phyloP scores from a whole-genome alignment of 2,888 invertebrate genomes.

The Diadegma fenestrale region DNA sequence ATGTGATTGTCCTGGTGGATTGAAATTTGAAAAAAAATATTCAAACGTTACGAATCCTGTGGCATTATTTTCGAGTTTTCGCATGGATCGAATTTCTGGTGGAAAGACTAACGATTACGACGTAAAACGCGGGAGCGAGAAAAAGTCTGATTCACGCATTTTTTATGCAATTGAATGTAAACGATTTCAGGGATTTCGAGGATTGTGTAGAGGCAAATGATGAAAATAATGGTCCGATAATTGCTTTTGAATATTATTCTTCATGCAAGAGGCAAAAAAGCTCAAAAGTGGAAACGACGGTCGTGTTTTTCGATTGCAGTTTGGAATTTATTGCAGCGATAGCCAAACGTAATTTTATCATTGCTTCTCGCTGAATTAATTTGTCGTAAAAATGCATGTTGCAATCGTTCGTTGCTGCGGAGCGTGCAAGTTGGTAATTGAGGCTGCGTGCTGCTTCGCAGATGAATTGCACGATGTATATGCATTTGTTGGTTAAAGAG shows the following conservation, averaged over 20 bases:
- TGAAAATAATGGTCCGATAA: background rate
- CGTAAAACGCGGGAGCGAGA: no score
- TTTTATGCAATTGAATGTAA: background rate
- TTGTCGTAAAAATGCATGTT: constrained; percentile 34
- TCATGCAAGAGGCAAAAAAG: background rate
- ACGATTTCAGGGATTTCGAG: background rate
- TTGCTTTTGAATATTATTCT: background rate
- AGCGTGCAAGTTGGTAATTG: background rate
- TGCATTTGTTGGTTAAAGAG: background rate
- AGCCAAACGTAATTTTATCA: constrained; percentile 24
- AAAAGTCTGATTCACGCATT: background rate
- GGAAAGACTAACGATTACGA: no score
- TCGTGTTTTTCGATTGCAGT: constrained; percentile 1
- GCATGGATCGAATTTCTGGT: no score
- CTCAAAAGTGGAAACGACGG: background rate
- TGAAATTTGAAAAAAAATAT: no score
- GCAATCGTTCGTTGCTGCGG: background rate
- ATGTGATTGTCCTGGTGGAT: no score
- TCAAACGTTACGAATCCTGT: no score
- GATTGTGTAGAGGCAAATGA: background rate
- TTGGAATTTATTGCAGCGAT: constrained; percentile 12
- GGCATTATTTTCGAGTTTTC: no score
- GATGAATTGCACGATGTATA: constrained; percentile 1
- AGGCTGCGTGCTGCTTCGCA: background rate
- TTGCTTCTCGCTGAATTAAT: constrained; percentile 34